These are phyloP conservation scores for Arothron firmamentum DNA, from an alignment of 2,113 vertebrate genomes.

Conservation along the genomic window DNA sequence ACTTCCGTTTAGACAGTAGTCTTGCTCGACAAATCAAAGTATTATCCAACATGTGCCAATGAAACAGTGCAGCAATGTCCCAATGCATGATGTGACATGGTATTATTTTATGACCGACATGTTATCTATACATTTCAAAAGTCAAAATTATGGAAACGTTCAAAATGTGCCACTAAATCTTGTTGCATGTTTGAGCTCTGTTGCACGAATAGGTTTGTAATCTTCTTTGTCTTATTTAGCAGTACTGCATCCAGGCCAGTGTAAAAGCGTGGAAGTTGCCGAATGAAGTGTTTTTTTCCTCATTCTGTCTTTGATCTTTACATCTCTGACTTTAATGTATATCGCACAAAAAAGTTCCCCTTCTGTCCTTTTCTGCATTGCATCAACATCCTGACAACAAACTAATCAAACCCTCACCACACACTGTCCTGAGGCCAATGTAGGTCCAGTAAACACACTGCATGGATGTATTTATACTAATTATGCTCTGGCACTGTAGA, in stretches of 20 bases:
- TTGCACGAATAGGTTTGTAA: neutral
- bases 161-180: slow-evolving; percentile 1
- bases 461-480: slow-evolving; percentile 1
- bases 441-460: slow-evolving; percentile 9
- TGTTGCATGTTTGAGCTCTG: slow-evolving; percentile 36
- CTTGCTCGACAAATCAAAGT: slow-evolving; percentile 46
- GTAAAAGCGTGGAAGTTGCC: slow-evolving; percentile 36
- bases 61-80: neutral
- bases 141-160: neutral
- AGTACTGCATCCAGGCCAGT: slow-evolving; percentile 14
- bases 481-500: slow-evolving; percentile 1
- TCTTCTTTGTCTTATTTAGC: neutral
- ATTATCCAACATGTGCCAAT: slow-evolving; percentile 10
- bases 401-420: neutral
- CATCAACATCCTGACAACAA: neutral
- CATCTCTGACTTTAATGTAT: too few relatives aligned
- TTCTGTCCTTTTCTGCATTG: neutral
- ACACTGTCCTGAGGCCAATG: neutral
- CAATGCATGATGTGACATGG: slow-evolving; percentile 51
- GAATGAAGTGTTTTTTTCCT: neutral
- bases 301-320: neutral
- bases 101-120: slow-evolving; percentile 4
- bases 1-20: neutral
- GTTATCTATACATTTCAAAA: too few relatives aligned
- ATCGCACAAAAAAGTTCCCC: too few relatives aligned